Conservation (phyloP, 2,888 invertebrate genomes). For the Smittia sp. region DNA sequence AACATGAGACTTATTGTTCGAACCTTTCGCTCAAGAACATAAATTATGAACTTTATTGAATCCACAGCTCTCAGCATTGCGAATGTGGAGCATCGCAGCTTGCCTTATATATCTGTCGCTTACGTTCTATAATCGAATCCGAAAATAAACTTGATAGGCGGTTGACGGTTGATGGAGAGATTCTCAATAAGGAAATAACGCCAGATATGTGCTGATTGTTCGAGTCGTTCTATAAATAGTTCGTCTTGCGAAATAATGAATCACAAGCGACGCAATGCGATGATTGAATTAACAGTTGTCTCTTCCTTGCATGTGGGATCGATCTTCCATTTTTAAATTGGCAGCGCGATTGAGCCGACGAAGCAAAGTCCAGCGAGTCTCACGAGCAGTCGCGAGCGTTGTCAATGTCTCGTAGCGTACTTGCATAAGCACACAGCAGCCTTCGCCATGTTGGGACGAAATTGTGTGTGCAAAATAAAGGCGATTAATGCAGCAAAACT, state of each 20-base stretch:
- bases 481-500: neutral
- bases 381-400: too few relatives aligned
- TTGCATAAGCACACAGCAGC: neutral
- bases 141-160: neutral
- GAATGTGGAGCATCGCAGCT: constrained; percentile 10
- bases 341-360: too few relatives aligned
- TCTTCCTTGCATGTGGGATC: neutral
- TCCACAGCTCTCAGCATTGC: neutral
- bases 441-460: neutral
- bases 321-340: too few relatives aligned
- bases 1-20: neutral
- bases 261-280: neutral
- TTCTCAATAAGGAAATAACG: constrained; percentile 1
- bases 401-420: neutral
- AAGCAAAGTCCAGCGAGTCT: too few relatives aligned
- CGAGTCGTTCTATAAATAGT: constrained; percentile 22
- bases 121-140: constrained; percentile 13
- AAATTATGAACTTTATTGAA: neutral
- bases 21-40: neutral
- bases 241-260: neutral
- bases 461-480: neutral
- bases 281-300: neutral
- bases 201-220: neutral
- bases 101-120: constrained; percentile 2
- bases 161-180: neutral